phyloP scores from a whole-genome alignment of 2,888 invertebrate species.

The Oscheius sp. region DNA sequence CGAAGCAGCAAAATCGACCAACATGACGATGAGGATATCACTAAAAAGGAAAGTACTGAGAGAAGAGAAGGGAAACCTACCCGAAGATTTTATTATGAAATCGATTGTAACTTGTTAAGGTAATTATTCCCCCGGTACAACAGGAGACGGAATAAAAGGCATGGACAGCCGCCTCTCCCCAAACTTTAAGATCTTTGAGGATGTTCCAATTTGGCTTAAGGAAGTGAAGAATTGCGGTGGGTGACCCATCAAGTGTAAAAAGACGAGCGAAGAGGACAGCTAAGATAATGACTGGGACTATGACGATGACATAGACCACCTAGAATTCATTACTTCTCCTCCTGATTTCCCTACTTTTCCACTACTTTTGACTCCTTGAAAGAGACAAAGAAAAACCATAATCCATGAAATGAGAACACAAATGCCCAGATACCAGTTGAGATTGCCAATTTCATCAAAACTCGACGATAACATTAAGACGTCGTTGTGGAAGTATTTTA shows the following conservation, averaged over 20 bases:
- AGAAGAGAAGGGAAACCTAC: constrained; percentile 71
- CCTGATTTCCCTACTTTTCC: constrained; percentile 78
- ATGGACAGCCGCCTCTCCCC: constrained; percentile 86
- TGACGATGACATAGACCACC: constrained; percentile 74
- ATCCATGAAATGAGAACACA: constrained; percentile 83
- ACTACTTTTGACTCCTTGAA: constrained; percentile 83
- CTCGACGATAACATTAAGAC: constrained; percentile 66
- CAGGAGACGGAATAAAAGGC: constrained; percentile 87
- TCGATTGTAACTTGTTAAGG: constrained; percentile 84
- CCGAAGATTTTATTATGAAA: constrained; percentile 85
- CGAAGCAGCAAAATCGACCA: constrained; percentile 82
- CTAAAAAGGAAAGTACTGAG: constrained; percentile 71
- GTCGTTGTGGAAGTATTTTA: constrained; percentile 73
- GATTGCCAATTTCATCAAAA: constrained; percentile 64
- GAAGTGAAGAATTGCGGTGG: constrained; percentile 82
- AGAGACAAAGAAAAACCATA: constrained; percentile 81
- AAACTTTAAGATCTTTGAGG: constrained; percentile 78
- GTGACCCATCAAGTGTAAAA: constrained; percentile 82
- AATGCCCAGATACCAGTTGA: constrained; percentile 78
- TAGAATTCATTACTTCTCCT: too few relatives aligned
- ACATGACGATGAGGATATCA: constrained; percentile 81
- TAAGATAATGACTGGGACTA: constrained; percentile 73
- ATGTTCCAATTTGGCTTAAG: constrained; percentile 76
- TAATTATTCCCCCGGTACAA: constrained; percentile 87
- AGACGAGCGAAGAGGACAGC: constrained; percentile 81